Percentiles rank a stretch among this genome's conserved stretches.
phyloP scores from a whole-genome alignment of 2,113 vertebrate species.

The Passer montanus region DNA sequence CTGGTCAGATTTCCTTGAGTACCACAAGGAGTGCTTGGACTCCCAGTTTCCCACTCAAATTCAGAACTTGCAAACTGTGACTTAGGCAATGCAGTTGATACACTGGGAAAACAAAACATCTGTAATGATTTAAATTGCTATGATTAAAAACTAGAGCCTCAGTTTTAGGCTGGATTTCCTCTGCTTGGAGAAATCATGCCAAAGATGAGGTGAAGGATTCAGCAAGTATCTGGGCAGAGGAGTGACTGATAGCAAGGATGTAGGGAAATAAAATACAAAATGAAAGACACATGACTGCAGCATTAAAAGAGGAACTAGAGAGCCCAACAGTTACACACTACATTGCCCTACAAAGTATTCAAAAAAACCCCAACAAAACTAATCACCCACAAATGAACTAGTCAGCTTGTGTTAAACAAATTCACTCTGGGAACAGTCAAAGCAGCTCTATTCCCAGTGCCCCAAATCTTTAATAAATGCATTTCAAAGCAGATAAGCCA shows the following conservation, averaged over 20 bases:
- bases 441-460: conserved; percentile 29
- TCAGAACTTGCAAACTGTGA: background rate
- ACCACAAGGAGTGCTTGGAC: background rate
- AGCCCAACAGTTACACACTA: background rate
- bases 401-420: conserved; percentile 43
- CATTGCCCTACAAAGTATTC: background rate
- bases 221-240: background rate
- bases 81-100: background rate
- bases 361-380: background rate
- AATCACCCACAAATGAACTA: conserved; percentile 31
- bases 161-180: background rate
- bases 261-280: background rate
- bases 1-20: conserved; percentile 14
- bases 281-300: background rate
- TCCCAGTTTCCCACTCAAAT: background rate
- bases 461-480: conserved; percentile 4
- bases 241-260: background rate
- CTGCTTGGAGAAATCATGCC: background rate
- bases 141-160: background rate
- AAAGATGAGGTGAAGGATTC: background rate
- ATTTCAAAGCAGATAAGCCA: conserved; percentile 38
- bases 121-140: background rate
- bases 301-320: background rate
- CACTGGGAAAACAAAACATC: background rate
- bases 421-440: conserved; percentile 48